Evolutionary conservation across 2,797 vertebrate species (phyloP).

Genomic region (Echeneis naucrates): DNA sequence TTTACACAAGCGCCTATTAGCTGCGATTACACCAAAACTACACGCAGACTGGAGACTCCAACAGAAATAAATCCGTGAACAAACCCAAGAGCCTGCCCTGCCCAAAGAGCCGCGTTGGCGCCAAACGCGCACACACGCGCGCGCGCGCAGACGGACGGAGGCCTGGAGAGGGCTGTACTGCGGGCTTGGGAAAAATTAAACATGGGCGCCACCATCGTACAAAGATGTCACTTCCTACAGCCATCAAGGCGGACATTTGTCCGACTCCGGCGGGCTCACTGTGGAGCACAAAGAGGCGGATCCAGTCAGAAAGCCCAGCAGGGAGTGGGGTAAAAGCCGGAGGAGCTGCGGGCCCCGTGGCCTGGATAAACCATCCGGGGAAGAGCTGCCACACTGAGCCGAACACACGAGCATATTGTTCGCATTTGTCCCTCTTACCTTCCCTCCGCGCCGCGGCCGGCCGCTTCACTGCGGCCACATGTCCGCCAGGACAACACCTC

Average conservation of each 20-base stretch:
- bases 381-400: constrained; percentile 71
- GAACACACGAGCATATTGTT: constrained; percentile 81
- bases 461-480: constrained; percentile 36
- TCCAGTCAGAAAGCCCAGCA: background rate
- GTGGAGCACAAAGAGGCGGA: rapidly evolving
- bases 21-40: background rate
- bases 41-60: background rate
- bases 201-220: constrained; percentile 78
- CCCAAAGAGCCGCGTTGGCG: constrained; percentile 76
- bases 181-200: constrained; percentile 71
- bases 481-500: background rate
- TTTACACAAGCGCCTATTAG: rapidly evolving
- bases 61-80: background rate
- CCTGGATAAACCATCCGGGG: constrained; percentile 71
- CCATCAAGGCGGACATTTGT: constrained; percentile 10
- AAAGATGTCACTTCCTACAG: constrained; percentile 77
- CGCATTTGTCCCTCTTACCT: constrained; percentile 80
- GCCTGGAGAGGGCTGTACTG: constrained; percentile 48
- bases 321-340: background rate
- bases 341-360: constrained; percentile 73
- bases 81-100: background rate
- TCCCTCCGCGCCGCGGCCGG: constrained; percentile 42
- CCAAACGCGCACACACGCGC: constrained; percentile 72
- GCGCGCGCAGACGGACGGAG: background rate
- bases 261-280: background rate